Percentiles rank a stretch among this genome's conserved stretches.
Conservation (phyloP, 2,113 vertebrate species). For the Tor tambroides region DNA sequence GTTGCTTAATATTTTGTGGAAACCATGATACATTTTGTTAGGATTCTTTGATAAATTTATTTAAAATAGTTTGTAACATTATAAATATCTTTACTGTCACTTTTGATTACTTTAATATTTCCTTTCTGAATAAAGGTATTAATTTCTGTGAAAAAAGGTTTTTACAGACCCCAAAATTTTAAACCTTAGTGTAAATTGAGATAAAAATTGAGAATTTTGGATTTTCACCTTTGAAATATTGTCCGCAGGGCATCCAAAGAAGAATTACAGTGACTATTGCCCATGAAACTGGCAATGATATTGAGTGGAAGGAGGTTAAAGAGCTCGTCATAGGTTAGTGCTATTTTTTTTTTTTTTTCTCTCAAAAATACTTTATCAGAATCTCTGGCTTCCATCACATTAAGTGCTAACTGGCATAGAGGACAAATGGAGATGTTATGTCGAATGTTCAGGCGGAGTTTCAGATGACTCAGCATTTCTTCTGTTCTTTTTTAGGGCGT, state of each 20-base stretch:
- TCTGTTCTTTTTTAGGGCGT: constrained; percentile 78
- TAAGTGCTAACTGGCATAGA: not conserved
- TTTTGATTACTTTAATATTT: not conserved
- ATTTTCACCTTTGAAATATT: not conserved
- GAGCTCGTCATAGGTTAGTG: constrained; percentile 96
- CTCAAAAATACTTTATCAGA: not conserved
- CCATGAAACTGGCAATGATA: constrained; percentile 90
- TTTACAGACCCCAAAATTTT: not conserved
- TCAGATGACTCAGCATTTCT: constrained; percentile 11
- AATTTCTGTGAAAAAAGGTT: not conserved
- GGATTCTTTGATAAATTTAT: not conserved
- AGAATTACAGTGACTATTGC: constrained; percentile 93
- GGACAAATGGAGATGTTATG: not conserved
- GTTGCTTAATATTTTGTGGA: not conserved
- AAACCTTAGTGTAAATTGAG: not conserved
- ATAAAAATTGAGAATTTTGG: not conserved
- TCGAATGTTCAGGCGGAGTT: not conserved
- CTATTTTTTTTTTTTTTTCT: not conserved
- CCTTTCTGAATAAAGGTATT: not conserved
- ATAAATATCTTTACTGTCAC: not conserved
- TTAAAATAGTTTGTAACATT: not conserved
- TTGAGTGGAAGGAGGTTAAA: constrained; percentile 95
- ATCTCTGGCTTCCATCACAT: not conserved
- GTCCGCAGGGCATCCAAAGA: constrained; percentile 91
- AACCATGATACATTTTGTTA: not conserved